Evolutionary conservation across 2,113 vertebrate species (phyloP).

Genomic region (Daubentonia madagascariensis): DNA sequence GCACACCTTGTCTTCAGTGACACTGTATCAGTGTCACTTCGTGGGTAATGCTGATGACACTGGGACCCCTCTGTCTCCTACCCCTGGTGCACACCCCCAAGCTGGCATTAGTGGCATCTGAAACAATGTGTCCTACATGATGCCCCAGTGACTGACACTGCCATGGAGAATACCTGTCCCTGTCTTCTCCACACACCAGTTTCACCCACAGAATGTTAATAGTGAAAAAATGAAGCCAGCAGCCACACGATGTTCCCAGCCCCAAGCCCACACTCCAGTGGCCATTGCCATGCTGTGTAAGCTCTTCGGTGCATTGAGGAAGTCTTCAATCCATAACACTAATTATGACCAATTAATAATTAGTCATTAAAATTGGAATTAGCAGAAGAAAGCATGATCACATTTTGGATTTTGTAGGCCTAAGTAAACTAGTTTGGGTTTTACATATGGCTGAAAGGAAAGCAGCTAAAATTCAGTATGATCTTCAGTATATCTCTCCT

Average conservation of each 20-base stretch:
- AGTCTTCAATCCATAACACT: background rate
- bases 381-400: background rate
- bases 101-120: background rate
- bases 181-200: background rate
- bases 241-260: background rate
- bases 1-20: background rate
- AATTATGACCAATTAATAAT: background rate
- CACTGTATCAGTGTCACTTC: background rate
- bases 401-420: background rate
- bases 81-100: background rate
- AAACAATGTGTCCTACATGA: background rate
- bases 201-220: background rate
- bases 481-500: background rate
- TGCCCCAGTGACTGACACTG: background rate
- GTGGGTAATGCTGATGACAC: background rate
- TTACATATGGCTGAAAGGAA: background rate
- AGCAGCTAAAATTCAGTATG: background rate
- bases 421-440: background rate
- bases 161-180: background rate
- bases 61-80: background rate
- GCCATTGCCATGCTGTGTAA: background rate
- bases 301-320: background rate
- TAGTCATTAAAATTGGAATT: background rate
- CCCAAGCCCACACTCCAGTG: background rate
- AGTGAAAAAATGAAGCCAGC: background rate